Evolutionary conservation across 2,888 invertebrate species (phyloP), one percentile per base, ranked within the genome.

Genomic region (Anaspis maculata): DNA sequence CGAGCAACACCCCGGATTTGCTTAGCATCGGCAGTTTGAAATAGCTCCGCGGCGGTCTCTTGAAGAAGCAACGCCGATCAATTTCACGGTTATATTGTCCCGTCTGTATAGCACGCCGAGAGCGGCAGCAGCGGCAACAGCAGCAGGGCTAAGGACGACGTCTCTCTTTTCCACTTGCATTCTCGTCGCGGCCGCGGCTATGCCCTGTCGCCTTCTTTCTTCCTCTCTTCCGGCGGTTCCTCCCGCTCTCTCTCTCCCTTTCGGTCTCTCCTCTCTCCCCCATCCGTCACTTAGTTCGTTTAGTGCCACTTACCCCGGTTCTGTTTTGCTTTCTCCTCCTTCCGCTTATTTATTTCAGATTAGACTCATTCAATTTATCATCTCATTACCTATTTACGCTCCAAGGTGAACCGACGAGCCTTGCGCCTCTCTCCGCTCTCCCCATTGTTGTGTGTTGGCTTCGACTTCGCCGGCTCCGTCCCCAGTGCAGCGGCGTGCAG

Each of bases 281-380:
- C 59, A 60, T 62, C 61, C 58, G 58, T 62, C 61, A 61, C 59
- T 62, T 57, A 59, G 55, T 59, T 60, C 61, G 59, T 61, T 62
- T 61, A 61, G 57, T 59, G 58, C 54, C 60, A 60, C 62, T 61
- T 61, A 61, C 57, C 55, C 28, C 31, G 44, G 54, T 56, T 59
- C 59, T 59, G 56, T 57, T 59, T 59, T 57, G 56, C 57, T 54
- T 57, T 53, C 52, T 56, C 61, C 49, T 55, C 55, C 57, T 61
- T 63, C 59, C 62, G 62, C 60, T 62, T 64, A 64, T 64, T 63
- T 64, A 64, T 62, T 62, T 60, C 59, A 57, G 61, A 64, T 64
- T 63, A 62, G 59, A 58, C 54, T 61, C 62, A 61, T 63, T 62
- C 61, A 63, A 62, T 64, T 64, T 62, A 62, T 64, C 64, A 64